Percentiles rank a stretch among this genome's conserved stretches.
These are phyloP conservation scores for Numenius arquata DNA, from an alignment of 2,113 vertebrate genomes.

Conservation along the genomic window DNA sequence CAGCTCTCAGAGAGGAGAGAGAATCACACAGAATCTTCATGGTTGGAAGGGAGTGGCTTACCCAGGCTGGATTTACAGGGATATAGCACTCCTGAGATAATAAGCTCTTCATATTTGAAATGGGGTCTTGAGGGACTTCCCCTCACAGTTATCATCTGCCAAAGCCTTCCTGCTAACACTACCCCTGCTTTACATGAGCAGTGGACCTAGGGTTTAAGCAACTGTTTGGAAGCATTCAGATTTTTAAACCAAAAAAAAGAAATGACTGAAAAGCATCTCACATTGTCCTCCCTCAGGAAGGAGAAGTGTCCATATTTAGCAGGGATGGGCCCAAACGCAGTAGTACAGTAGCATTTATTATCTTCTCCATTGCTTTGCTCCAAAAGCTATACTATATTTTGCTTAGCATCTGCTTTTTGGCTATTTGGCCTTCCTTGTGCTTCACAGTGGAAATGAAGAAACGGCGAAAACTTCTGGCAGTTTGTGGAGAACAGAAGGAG, in stretches of 20 bases:
- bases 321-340: background rate
- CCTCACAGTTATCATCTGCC: background rate
- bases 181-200: background rate
- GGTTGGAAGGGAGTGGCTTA: no score
- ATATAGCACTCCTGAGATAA: background rate
- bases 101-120: background rate
- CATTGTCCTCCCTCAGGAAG: background rate
- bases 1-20: background rate
- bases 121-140: background rate
- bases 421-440: background rate
- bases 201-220: background rate
- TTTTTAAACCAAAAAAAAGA: background rate
- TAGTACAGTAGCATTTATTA: background rate
- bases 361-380: background rate
- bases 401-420: slow-evolving; percentile 1
- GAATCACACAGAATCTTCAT: no score
- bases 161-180: background rate
- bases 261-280: background rate
- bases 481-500: slow-evolving; percentile 46
- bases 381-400: background rate
- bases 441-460: slow-evolving; percentile 21
- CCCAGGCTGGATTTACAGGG: background rate
- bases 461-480: background rate
- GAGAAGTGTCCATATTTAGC: background rate
- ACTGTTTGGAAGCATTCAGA: background rate